These are phyloP conservation scores for Heliconius ismenius DNA, from an alignment of 2,888 invertebrate genomes.

Conservation along the genomic window DNA sequence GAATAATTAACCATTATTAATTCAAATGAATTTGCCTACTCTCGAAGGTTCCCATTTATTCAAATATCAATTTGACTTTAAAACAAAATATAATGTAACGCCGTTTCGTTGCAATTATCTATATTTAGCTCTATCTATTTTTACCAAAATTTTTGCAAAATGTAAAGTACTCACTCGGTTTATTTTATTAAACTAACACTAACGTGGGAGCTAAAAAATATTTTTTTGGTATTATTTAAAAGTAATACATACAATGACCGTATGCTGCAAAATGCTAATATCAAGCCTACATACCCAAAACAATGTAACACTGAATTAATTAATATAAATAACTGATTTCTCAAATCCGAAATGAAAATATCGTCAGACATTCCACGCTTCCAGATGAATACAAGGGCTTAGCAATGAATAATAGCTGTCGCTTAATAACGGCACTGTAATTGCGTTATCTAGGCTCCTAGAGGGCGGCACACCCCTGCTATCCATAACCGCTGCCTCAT, in stretches of 20 bases:
- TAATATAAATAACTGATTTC: constrained; percentile 49
- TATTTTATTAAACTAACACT: background rate
- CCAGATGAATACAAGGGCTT: constrained; percentile 62
- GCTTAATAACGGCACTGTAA: constrained; percentile 74
- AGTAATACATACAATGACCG: too few species aligned
- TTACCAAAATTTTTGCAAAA: background rate
- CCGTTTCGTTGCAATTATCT: background rate
- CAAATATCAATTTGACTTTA: background rate
- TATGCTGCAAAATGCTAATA: background rate
- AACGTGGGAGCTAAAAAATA: too few species aligned
- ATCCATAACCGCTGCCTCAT: constrained; percentile 74
- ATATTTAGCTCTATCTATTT: background rate
- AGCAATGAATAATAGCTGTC: constrained; percentile 73
- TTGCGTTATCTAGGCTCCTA: constrained; percentile 74
- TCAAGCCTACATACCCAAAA: constrained; percentile 4
- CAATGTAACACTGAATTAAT: constrained; percentile 42
- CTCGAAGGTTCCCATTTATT: constrained; percentile 4
- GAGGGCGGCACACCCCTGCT: constrained; percentile 61
- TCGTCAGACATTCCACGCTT: constrained; percentile 40
- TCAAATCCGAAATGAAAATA: constrained; percentile 51
- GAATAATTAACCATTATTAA: constrained; percentile 42
- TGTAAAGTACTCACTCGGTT: background rate
- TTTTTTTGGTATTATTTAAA: too few species aligned
- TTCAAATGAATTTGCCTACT: constrained; percentile 27
- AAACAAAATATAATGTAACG: background rate